Evolutionary conservation across 2,797 vertebrate genomes (phyloP), one percentile per base, ranked within the genome.

Genomic region (Tokudaia tokunoshimensis): DNA sequence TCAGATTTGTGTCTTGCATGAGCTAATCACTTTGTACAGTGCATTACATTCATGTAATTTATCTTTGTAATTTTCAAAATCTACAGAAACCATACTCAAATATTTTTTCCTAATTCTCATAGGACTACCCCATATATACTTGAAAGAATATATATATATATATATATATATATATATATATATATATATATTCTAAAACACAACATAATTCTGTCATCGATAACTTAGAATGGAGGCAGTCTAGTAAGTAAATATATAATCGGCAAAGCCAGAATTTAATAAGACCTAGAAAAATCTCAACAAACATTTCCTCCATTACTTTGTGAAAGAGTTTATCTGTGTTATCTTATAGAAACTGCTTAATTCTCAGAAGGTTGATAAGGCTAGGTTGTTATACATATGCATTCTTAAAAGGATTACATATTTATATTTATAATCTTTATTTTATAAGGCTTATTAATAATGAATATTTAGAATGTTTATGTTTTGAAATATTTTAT

Each of bases 21-120:
- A 59, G 44, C 34, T 94, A 88, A 92, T 96, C n/a, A n/a, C 87
- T 81, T 89, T 90, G 57, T 88, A 37, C 47, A 26, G 80, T 67
- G 47, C 63, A 83, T 80, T 82, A 31, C 47, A 72, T 89, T 91
- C 1, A 74, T 50, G 24, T 52, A 13, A 90, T 84, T 89, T 94
- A 84, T 83, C 19, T 37, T 94, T 34, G 10, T 11, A 44, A 6
- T 6, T 82, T 97, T 95, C 19, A 78, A 82, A 91, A 14, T 75
- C 3, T 26, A 74, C 63, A 79, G 6, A 95, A 78, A 78, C 34
- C 20, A n/a, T 75, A 61, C 24, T 93, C n/a, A n/a, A 31, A 13
- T 70, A 5, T 92, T 47, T 70, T 94, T 70, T 81, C 57, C 11
- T 55, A 92, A 19, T 61, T 82, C n/a, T 67, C 17, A 6, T 47